Base-by-base conservation (phyloP, 2,888 invertebrate species). In the Syrphus vitripennis region DNA sequence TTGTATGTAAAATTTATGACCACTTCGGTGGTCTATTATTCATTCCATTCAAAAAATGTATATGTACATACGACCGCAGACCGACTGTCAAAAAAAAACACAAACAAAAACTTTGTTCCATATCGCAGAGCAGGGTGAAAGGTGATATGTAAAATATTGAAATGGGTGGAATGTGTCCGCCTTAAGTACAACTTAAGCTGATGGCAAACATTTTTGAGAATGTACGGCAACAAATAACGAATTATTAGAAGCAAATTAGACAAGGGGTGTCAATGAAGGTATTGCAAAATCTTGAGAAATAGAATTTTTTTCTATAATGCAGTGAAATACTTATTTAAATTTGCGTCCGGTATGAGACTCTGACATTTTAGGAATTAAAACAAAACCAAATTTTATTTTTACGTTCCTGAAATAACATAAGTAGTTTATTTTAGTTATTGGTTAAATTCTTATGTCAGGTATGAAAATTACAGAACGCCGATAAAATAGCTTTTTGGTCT, bases 21-120 rank as follows among this genome's bases (percentile, higher is more conserved):
- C 71, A 82, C 82, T 29, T 74, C 55, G 86, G 86, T 86, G 86
- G 86, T 77, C 86, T 69, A 82, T 86, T 86, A 86, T 86, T 82
- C 77, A 86, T 82, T 82, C 19, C 61, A 86, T 82, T 82, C 71
- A 74, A 82, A 77, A 74, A 61, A 71, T 34, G 24, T 69, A 19
- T 80, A 42, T 74, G 10, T 77, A 40, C 34, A 34, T 59, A 21
- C 21, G 7, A 57, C 31, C 12, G 34, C n/a, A n/a, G 26, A 57
- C 34, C 19, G 45, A 65, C 63, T 57, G 75, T 76, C 57, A 19
- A 24, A 61, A 70, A 63, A 50, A 1, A n/a, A 19, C n/a, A n/a
- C n/a, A n/a, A 45, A 45, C 16, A 57, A 57, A 57, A 57, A 2
- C 71, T 57, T 37, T 71, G 59, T 61, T 80, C 34, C 57, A 69